Percentiles rank a stretch among this genome's conserved stretches.
These are phyloP conservation scores for Orientallactaga sibirica DNA, from an alignment of 2,797 vertebrate species.

Conservation along the genomic window DNA sequence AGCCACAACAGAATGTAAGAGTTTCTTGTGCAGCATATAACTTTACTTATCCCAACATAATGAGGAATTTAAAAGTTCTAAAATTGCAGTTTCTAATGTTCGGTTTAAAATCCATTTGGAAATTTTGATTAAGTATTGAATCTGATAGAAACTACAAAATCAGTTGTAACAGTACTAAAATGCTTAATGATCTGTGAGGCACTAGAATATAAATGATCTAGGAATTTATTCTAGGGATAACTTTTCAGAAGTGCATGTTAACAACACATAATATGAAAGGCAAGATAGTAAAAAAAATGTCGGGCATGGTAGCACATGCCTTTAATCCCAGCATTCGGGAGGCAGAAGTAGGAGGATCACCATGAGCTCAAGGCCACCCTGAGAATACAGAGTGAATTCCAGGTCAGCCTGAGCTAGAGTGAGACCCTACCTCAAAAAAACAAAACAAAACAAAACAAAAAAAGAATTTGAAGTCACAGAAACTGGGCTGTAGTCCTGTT, in stretches of 20 bases:
- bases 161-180: constrained; percentile 42
- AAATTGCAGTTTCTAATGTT: constrained; percentile 49
- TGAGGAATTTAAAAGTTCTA: constrained; percentile 61
- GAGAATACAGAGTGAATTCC: too few relatives aligned
- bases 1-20: constrained; percentile 23
- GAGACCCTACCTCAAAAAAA: too few relatives aligned
- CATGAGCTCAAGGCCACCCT: too few relatives aligned
- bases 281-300: background rate
- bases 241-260: constrained; percentile 44
- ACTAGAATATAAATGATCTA: constrained; percentile 27
- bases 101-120: constrained; percentile 61
- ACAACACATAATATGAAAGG: constrained; percentile 12
- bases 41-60: constrained; percentile 51
- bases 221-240: constrained; percentile 54
- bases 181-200: constrained; percentile 19
- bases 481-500: background rate
- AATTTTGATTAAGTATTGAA: constrained; percentile 52
- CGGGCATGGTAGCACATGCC: background rate
- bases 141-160: constrained; percentile 54
- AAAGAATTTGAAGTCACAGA: background rate
- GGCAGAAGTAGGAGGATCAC: too few relatives aligned
- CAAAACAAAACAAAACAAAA: background rate
- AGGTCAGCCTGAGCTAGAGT: too few relatives aligned
- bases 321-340: too few relatives aligned
- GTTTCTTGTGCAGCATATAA: constrained; percentile 63